Percentiles rank a stretch among this genome's conserved stretches.
phyloP scores from a whole-genome alignment of 1,140 invertebrate genomes.

The Pseudomyrmex flavicornis region DNA sequence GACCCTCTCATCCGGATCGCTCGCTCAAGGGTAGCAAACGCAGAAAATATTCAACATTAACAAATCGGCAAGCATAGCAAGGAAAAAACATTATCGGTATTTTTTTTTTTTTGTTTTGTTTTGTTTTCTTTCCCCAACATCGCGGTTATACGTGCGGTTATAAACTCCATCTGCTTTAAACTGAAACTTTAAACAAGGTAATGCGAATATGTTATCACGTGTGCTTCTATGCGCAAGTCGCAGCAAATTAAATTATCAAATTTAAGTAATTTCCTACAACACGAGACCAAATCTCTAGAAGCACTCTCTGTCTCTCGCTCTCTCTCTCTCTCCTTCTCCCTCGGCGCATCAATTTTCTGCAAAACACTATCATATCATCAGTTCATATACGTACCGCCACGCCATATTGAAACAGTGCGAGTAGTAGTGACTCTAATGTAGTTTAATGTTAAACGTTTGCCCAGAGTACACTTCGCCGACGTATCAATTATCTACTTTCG shows the following conservation, averaged over 20 bases:
- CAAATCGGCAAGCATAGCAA: constrained; percentile 21
- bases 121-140: no score
- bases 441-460: constrained; percentile 47
- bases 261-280: neutral
- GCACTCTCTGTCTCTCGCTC: neutral
- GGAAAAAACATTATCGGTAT: constrained; percentile 6
- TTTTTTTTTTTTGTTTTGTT: constrained; percentile 4
- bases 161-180: neutral
- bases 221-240: neutral
- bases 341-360: neutral
- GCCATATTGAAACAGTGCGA: neutral
- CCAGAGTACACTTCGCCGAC: constrained; percentile 29
- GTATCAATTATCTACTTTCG: constrained; percentile 55
- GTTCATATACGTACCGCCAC: neutral
- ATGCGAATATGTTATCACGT: neutral
- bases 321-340: no score
- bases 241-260: constrained; percentile 1
- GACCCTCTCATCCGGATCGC: constrained; percentile 58
- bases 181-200: neutral
- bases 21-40: constrained; percentile 52
- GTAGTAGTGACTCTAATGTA: constrained; percentile 41
- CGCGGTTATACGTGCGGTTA: neutral
- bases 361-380: neutral
- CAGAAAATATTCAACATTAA: constrained; percentile 57
- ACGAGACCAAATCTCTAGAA: neutral